phyloP scores from a whole-genome alignment of 1,140 invertebrate species.

The Drosophila serrata region DNA sequence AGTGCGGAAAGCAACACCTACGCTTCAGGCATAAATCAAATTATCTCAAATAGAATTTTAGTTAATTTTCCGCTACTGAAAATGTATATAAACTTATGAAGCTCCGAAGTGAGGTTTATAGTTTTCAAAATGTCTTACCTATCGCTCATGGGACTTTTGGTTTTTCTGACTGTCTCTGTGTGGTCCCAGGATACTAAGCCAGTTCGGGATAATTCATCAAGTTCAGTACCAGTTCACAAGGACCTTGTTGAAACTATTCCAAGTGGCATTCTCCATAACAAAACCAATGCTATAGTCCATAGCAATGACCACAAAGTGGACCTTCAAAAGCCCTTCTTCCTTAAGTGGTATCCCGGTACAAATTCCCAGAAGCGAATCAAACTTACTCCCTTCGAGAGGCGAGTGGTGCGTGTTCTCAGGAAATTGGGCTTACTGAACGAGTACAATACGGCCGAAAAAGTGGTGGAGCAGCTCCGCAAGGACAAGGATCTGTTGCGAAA shows the following conservation, averaged over 20 bases:
- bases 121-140: constrained; percentile 4
- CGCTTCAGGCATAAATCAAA: neutral
- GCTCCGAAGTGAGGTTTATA: neutral
- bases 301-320: neutral
- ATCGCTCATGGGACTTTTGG: neutral
- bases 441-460: neutral
- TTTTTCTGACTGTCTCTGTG: neutral
- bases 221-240: neutral
- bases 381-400: neutral
- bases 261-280: neutral
- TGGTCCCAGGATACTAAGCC: neutral
- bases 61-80: neutral
- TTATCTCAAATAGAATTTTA: neutral
- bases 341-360: neutral
- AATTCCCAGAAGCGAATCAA: neutral
- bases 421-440: neutral
- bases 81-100: neutral
- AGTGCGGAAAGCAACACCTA: neutral
- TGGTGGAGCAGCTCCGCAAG: neutral
- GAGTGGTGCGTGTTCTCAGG: neutral
- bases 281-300: neutral
- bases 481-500: neutral
- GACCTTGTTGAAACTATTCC: neutral
- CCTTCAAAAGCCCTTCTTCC: neutral
- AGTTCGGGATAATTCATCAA: neutral